Conservation (phyloP, 2,113 vertebrate species). For the Tyto alba region DNA sequence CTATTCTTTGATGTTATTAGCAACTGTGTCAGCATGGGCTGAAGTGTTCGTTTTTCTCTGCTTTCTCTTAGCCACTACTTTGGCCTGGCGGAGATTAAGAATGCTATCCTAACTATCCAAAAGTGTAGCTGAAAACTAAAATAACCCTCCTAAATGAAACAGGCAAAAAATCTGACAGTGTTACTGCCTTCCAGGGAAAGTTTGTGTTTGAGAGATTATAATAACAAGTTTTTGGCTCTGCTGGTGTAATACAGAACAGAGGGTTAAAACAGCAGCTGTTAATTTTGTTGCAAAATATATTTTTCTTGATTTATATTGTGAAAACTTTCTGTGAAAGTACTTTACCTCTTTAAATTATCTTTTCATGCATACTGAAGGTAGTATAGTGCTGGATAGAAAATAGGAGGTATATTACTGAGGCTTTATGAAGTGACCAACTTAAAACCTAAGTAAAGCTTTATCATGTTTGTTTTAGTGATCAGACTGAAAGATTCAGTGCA, state of each 20-base stretch:
- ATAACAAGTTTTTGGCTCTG: background rate
- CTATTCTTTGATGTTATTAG: background rate
- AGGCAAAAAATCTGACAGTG: background rate
- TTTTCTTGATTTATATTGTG: background rate
- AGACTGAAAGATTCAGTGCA: background rate
- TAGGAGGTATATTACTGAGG: background rate
- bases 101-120: background rate
- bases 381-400: background rate
- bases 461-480: background rate
- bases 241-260: background rate
- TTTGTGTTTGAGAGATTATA: too few species aligned
- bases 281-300: background rate
- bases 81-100: background rate
- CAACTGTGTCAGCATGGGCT: background rate
- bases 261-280: background rate
- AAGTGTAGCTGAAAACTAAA: background rate
- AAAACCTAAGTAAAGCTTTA: background rate
- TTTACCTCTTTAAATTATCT: background rate
- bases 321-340: background rate
- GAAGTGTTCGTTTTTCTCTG: background rate
- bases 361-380: background rate
- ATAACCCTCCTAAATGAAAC: background rate
- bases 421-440: background rate
- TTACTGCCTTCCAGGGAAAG: background rate
- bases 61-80: background rate